These are phyloP conservation scores for Mirza zaza DNA, from an alignment of 2,113 vertebrate genomes.

Conservation along the genomic window DNA sequence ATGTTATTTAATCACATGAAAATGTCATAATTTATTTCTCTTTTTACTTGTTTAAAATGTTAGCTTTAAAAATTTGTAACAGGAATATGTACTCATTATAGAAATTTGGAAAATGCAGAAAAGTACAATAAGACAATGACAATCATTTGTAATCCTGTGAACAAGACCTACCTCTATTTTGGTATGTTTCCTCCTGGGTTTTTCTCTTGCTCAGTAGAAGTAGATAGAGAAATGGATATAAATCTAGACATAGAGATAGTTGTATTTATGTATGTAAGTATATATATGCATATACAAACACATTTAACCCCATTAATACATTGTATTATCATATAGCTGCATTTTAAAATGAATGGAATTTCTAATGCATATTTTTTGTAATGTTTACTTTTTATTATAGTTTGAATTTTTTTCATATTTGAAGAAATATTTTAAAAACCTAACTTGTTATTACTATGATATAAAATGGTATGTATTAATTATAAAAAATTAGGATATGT, in stretches of 20 bases:
- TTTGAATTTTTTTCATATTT: neutral
- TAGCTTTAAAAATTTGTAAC: neutral
- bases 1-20: conserved; percentile 32
- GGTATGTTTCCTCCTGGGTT: neutral
- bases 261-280: neutral
- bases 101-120: neutral
- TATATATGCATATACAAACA: neutral
- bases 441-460: neutral
- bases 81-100: neutral
- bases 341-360: neutral
- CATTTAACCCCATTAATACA: neutral
- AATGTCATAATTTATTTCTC: neutral
- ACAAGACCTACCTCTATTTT: neutral
- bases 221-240: neutral
- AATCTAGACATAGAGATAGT: neutral
- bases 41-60: neutral
- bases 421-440: neutral
- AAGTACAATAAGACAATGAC: neutral
- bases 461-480: neutral
- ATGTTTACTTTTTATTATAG: neutral
- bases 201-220: neutral
- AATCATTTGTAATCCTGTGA: neutral
- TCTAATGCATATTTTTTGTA: neutral
- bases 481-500: neutral
- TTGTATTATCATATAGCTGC: neutral